Percentiles rank a stretch among this genome's conserved stretches.
These are phyloP conservation scores for Tribolium freemani DNA, from an alignment of 2,888 invertebrate species.

Conservation along the genomic window DNA sequence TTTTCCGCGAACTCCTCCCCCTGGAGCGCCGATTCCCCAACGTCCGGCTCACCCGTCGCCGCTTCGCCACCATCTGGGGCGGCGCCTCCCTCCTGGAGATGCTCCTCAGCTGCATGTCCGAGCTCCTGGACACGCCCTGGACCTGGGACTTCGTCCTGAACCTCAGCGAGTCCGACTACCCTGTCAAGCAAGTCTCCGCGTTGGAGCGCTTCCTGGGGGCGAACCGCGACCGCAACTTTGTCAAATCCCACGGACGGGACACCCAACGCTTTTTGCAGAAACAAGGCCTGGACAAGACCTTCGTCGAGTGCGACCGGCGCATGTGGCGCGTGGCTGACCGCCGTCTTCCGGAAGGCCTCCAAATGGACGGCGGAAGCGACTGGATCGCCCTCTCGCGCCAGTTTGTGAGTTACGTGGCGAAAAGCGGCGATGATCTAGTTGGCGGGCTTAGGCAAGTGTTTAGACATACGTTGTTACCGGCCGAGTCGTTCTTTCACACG, in stretches of 20 bases:
- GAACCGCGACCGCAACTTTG: conserved; percentile 91
- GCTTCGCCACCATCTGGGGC: conserved; percentile 98
- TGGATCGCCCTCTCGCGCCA: conserved; percentile 94
- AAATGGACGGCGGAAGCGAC: conserved; percentile 97
- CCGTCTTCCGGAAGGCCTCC: conserved; percentile 66
- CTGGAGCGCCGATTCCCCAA: conserved; percentile 83
- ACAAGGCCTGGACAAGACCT: conserved; percentile 96
- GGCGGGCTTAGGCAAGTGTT: conserved; percentile 80
- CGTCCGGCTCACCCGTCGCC: conserved; percentile 81
- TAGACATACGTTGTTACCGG: conserved; percentile 91
- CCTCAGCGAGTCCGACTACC: conserved; percentile 97
- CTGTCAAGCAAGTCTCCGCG: conserved; percentile 87
- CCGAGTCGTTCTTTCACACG: conserved; percentile 98
- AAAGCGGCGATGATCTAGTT: conserved; percentile 77
- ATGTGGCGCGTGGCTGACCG: conserved; percentile 91
- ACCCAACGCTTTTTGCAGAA: conserved; percentile 96
- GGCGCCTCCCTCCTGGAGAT: conserved; percentile 95
- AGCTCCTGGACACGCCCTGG: conserved; percentile 80
- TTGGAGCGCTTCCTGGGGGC: conserved; percentile 87
- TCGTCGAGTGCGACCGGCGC: conserved; percentile 96
- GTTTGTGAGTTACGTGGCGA: conserved; percentile 85
- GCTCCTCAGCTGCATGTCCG: conserved; percentile 87
- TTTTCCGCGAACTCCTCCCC: conserved; percentile 84
- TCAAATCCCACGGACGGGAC: conserved; percentile 96
- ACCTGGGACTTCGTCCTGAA: conserved; percentile 97